A percentile compares a stretch with the other conserved stretches of the same genome.
These are phyloP conservation scores for Euwallacea similis DNA, from an alignment of 1,140 invertebrate genomes.

Conservation along the genomic window DNA sequence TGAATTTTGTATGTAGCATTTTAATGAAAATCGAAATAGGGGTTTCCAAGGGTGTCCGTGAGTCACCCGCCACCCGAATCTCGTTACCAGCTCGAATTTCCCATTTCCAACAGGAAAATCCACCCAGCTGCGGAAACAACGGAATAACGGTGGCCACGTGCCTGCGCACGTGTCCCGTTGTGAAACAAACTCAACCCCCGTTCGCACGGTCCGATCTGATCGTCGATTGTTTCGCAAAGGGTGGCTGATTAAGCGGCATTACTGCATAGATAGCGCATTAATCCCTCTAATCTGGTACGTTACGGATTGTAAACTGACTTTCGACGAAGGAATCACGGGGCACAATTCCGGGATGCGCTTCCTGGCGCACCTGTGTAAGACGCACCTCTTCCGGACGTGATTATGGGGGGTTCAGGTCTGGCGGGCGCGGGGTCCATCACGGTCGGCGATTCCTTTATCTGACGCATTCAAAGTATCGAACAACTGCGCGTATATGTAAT, in stretches of 20 bases:
- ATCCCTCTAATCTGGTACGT: too few species aligned
- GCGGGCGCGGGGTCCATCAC: background rate
- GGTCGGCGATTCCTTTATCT: background rate
- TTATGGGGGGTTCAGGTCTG: slow-evolving; percentile 8
- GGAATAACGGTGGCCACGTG: slow-evolving; percentile 30
- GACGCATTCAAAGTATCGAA: background rate
- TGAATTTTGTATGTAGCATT: too few species aligned
- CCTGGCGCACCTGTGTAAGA: slow-evolving; percentile 4
- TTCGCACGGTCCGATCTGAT: slow-evolving; percentile 22
- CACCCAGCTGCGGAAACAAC: slow-evolving; percentile 36
- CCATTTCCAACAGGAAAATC: slow-evolving; percentile 34
- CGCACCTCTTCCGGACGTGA: slow-evolving; percentile 7
- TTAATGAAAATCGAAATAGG: too few species aligned
- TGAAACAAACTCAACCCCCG: slow-evolving; percentile 21
- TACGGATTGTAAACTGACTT: too few species aligned
- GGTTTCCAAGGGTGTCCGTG: background rate
- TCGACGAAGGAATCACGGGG: background rate
- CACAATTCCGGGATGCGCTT: slow-evolving; percentile 13
- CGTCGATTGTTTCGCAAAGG: background rate
- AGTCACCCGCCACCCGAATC: too few species aligned
- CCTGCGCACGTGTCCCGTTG: slow-evolving; percentile 28
- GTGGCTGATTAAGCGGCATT: background rate
- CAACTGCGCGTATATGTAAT: slow-evolving; percentile 1
- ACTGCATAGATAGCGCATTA: too few species aligned
- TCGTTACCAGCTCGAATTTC: slow-evolving; percentile 17